These are phyloP conservation scores for Neosilurus mollespiculum DNA, from an alignment of 2,797 vertebrate species.

Conservation along the genomic window DNA sequence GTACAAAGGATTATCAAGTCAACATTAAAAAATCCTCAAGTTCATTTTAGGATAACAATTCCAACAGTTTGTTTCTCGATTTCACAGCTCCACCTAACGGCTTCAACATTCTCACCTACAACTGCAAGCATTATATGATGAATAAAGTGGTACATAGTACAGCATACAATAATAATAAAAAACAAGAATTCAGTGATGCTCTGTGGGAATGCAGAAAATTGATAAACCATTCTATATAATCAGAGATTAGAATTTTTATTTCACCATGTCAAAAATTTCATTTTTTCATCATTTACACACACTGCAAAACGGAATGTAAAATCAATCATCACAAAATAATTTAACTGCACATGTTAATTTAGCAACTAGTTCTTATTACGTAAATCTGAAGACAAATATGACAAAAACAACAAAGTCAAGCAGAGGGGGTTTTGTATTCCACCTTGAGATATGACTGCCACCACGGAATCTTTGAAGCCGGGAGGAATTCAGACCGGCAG, in stretches of 20 bases:
- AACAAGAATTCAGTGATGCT: not conserved
- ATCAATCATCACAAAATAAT: too few relatives aligned
- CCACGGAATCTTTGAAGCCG: constrained; percentile 34
- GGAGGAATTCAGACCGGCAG: constrained; percentile 50
- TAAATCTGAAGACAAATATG: not conserved
- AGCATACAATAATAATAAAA: not conserved
- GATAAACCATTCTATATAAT: not conserved
- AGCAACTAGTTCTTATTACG: not conserved
- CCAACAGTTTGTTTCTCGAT: not conserved
- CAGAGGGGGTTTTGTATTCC: constrained; percentile 41
- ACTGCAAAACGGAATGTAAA: not conserved
- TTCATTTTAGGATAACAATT: not conserved
- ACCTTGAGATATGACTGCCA: constrained; percentile 57
- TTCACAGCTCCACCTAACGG: not conserved
- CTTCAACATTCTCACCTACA: not conserved
- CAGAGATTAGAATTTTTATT: not conserved
- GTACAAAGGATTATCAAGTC: not conserved
- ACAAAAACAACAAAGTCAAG: not conserved
- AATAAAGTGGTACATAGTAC: not conserved
- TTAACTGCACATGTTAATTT: not conserved
- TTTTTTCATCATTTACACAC: not conserved
- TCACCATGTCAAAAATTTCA: not conserved
- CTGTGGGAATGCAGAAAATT: not conserved
- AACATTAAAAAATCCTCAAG: not conserved
- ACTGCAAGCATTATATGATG: not conserved